Conservation (phyloP, 2,113 vertebrate genomes). For the Ploceus nigricollis region DNA sequence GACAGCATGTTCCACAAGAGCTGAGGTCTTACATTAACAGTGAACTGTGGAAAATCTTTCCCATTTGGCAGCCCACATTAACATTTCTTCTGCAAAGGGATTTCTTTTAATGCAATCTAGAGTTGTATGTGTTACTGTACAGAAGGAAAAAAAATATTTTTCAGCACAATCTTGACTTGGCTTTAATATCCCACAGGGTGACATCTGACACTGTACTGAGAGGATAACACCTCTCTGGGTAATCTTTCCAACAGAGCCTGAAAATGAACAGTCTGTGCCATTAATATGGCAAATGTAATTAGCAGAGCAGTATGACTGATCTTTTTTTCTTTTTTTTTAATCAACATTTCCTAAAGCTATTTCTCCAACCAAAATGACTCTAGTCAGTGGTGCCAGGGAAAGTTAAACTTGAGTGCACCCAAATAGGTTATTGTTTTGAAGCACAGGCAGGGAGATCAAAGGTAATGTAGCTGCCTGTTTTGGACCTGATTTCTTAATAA, state of each 20-base stretch:
- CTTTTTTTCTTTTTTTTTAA: neutral
- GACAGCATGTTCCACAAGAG: conserved; percentile 6
- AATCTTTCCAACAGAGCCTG: conserved; percentile 56
- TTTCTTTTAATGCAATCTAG: conserved; percentile 31
- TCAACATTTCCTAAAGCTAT: conserved; percentile 52
- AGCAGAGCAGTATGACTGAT: conserved; percentile 5
- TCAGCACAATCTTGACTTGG: conserved; percentile 39
- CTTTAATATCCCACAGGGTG: conserved; percentile 66
- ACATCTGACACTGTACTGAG: conserved; percentile 39
- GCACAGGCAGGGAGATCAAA: neutral
- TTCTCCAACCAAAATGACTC: neutral
- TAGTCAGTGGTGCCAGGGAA: neutral
- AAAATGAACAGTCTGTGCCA: conserved; percentile 38
- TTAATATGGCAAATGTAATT: conserved; percentile 46
- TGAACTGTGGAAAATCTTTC: conserved; percentile 57
- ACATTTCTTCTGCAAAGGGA: conserved; percentile 56
- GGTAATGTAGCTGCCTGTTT: neutral
- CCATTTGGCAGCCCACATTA: conserved; percentile 55
- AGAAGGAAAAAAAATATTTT: conserved; percentile 67
- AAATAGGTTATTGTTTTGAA: neutral
- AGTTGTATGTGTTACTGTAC: conserved; percentile 36
- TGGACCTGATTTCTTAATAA: neutral
- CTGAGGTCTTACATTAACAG: conserved; percentile 53
- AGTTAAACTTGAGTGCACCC: neutral
- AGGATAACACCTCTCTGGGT: conserved; percentile 57